Percentiles rank a stretch among this genome's conserved stretches.
These are phyloP conservation scores for Heliconius hortense DNA, from an alignment of 2,888 invertebrate species.

Conservation along the genomic window DNA sequence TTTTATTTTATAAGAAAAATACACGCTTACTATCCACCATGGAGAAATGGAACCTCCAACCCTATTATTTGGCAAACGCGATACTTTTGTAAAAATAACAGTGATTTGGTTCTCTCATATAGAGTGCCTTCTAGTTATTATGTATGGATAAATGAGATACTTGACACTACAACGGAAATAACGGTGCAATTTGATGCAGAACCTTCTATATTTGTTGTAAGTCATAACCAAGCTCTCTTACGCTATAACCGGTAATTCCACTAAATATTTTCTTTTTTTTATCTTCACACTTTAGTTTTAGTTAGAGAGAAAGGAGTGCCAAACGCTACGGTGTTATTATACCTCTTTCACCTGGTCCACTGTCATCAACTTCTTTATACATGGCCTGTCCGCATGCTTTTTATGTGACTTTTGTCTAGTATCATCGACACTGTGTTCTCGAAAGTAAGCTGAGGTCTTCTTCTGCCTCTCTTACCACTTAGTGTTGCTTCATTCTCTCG, in stretches of 20 bases:
- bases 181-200: slow-evolving; percentile 16
- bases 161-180: slow-evolving; percentile 14
- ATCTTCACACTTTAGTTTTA: no score
- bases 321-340: no score
- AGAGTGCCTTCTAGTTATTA: not conserved
- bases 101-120: not conserved
- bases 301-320: no score
- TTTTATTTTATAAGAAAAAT: not conserved
- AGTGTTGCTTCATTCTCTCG: no score
- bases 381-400: no score
- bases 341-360: no score
- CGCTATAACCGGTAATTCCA: not conserved
- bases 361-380: no score
- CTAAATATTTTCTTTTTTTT: no score
- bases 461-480: no score
- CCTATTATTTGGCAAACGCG: not conserved
- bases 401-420: no score
- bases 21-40: not conserved
- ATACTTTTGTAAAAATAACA: not conserved
- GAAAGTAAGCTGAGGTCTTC: no score
- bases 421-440: no score
- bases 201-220: slow-evolving; percentile 7
- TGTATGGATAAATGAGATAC: slow-evolving; percentile 22
- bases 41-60: not conserved
- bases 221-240: not conserved